These are phyloP conservation scores for Esox lucius DNA, from an alignment of 2,797 vertebrate species.

Conservation along the genomic window DNA sequence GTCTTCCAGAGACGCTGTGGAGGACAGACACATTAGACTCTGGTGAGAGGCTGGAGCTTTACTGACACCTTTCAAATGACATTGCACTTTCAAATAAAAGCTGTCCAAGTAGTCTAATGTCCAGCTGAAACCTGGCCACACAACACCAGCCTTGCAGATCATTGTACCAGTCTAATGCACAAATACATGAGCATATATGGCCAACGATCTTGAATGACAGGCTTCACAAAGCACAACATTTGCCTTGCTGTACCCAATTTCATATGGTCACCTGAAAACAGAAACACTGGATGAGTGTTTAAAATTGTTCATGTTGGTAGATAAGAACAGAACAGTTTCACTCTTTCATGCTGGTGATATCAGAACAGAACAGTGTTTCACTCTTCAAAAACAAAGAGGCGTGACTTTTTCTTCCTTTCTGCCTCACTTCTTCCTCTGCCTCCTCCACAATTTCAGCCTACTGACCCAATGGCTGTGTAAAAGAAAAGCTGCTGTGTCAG, in stretches of 20 bases:
- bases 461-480: slow-evolving; percentile 1
- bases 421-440: background rate
- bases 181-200: background rate
- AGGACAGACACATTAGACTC: slow-evolving; percentile 8
- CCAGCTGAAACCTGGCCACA: too few relatives aligned
- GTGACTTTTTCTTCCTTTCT: slow-evolving; percentile 1
- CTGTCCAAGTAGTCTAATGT: background rate
- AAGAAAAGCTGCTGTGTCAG: background rate
- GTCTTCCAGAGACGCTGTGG: slow-evolving; percentile 75
- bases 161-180: too few relatives aligned
- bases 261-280: background rate
- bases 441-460: background rate
- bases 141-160: too few relatives aligned
- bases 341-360: slow-evolving; percentile 1
- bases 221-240: too few relatives aligned
- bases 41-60: background rate
- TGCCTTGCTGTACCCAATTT: background rate
- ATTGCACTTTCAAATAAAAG: background rate
- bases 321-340: background rate
- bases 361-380: background rate
- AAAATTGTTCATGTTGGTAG: slow-evolving; percentile 4
- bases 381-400: background rate
- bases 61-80: background rate
- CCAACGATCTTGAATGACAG: background rate
- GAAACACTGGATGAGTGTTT: too few relatives aligned